Evolutionary conservation across 2,797 vertebrate species (phyloP).

Genomic region (Phalloptychus januarius): DNA sequence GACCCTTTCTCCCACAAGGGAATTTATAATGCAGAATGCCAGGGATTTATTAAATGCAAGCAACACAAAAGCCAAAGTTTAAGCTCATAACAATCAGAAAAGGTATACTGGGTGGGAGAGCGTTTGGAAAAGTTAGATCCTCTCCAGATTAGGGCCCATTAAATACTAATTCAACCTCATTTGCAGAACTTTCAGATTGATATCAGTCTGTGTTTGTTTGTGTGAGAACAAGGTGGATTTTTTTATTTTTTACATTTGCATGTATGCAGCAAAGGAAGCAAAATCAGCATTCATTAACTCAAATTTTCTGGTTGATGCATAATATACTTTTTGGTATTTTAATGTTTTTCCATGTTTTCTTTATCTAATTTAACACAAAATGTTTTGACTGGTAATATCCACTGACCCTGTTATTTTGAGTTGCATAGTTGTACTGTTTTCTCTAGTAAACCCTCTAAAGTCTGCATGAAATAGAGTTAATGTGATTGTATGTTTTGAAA

Average conservation of each 20-base stretch:
- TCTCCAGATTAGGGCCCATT: constrained; percentile 72
- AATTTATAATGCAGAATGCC: constrained; percentile 51
- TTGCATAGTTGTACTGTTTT: constrained; percentile 30
- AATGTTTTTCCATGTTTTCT: constrained; percentile 46
- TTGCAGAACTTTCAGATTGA: constrained; percentile 71
- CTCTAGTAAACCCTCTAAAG: background rate
- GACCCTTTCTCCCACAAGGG: constrained; percentile 40
- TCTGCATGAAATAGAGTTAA: constrained; percentile 1
- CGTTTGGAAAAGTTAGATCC: constrained; percentile 56
- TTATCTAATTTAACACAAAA: constrained; percentile 46
- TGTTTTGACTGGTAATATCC: constrained; percentile 25
- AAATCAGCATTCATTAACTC: constrained; percentile 38
- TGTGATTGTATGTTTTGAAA: constrained; percentile 6
- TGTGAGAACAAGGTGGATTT: constrained; percentile 1
- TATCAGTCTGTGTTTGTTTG: constrained; percentile 55
- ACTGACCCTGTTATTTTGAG: constrained; percentile 15
- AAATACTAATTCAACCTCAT: constrained; percentile 76
- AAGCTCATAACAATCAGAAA: constrained; percentile 49
- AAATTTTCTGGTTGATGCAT: constrained; percentile 73
- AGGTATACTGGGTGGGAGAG: constrained; percentile 40
- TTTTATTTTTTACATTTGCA: constrained; percentile 41
- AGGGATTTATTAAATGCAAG: constrained; percentile 69
- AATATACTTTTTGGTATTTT: constrained; percentile 67
- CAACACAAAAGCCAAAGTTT: constrained; percentile 56
- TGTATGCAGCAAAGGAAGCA: constrained; percentile 24